phyloP scores from a whole-genome alignment of 2,888 invertebrate genomes.

The Eilema sororculum region DNA sequence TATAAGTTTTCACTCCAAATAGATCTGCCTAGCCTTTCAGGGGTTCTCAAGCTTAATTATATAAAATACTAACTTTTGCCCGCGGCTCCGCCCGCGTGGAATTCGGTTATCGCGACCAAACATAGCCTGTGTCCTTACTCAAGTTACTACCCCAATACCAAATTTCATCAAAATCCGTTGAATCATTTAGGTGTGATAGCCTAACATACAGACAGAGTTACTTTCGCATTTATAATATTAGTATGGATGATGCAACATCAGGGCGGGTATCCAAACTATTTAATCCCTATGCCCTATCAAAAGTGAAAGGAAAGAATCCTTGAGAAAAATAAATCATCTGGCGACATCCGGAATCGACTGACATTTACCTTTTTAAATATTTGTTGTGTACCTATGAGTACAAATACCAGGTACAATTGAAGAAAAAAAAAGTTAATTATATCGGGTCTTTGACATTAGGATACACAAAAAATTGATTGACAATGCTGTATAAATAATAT shows the following conservation, averaged over 20 bases:
- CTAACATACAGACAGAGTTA: no score
- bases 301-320: slow-evolving; percentile 15
- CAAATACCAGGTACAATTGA: not conserved
- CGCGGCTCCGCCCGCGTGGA: no score
- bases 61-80: no score
- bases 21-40: no score
- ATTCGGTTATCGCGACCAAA: no score
- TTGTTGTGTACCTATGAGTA: slow-evolving; percentile 12
- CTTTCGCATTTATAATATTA: no score
- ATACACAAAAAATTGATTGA: slow-evolving; percentile 30
- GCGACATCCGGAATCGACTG: slow-evolving; percentile 30
- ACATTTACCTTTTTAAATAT: slow-evolving; percentile 26
- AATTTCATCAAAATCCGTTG: no score
- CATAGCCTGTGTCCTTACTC: no score
- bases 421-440: slow-evolving; percentile 23
- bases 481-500: not conserved
- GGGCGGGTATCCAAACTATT: not conserved
- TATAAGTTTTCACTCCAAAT: no score
- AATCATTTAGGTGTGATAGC: no score
- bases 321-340: slow-evolving; percentile 6
- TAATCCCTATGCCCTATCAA: slow-evolving; percentile 3
- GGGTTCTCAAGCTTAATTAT: no score
- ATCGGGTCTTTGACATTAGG: slow-evolving; percentile 32
- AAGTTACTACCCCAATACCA: no score
- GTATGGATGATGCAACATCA: not conserved